Evolutionary conservation across 2,113 vertebrate species (phyloP), one percentile per base, ranked within the genome.

Genomic region (Hydropotes inermis): DNA sequence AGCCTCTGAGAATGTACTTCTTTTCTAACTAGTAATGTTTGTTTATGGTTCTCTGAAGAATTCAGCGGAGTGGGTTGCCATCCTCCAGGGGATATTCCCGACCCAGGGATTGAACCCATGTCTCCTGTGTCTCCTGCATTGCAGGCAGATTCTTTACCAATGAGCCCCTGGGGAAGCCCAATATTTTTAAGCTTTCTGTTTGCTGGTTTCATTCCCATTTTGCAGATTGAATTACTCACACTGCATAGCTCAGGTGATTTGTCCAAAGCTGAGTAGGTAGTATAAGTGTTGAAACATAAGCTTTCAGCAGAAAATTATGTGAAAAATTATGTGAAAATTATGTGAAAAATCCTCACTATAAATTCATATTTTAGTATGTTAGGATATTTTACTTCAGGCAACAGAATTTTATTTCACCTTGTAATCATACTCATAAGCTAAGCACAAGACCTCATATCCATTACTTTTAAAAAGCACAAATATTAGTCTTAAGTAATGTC

Each of bases 211-310:
- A 89, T 70, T 89, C 28, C 67, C 54, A 78, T 92, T 96, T 97
- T 97, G 47, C 60, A 91, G 88, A 95, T n/a, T 94, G 45, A 97
- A 85, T 97, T 95, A 90, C 25, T 89, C 70, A 96, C 92, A 91
- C 36, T 89, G 39, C 8, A 54, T 89, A 74, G 19, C 78, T 97
- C 89, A 76, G 14, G 70, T 91, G n/a, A 79, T 92, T 97, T 96
- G 8, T 89, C 30, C 57, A 79, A 89, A 94, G 83, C 61, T 57
- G 10, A 78, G 16, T 50, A 81, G 85, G 79, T 14, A 60, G 52
- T 86, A 70, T 76, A 95, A 89, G 17, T 92, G 8, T 64, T 87
- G 45, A 94, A 96, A 96, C 9, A 30, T 95, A 96, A 90, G 21
- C 28, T 95, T 90, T 94, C 27, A 86, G 23, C 5, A 92, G 84